Evolutionary conservation across 2,113 vertebrate species (phyloP).

Genomic region (Meles meles): DNA sequence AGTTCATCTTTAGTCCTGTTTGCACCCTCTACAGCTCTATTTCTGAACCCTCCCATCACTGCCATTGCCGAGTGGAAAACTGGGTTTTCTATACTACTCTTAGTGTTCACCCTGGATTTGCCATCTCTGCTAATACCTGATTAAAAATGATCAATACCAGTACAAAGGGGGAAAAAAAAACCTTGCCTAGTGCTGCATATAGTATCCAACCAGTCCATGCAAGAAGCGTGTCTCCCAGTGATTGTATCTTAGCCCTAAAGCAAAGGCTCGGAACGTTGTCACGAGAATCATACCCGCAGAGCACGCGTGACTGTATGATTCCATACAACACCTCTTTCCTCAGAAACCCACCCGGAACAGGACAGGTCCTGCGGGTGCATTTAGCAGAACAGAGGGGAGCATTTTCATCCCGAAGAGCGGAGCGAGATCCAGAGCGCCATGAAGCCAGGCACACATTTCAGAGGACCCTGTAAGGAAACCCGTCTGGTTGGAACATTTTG

Average conservation of each 20-base stretch:
- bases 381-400: neutral
- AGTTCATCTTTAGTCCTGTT: rapidly evolving
- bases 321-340: neutral
- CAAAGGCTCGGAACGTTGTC: neutral
- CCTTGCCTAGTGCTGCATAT: neutral
- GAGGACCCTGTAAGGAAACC: neutral
- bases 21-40: neutral
- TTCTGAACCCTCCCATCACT: neutral
- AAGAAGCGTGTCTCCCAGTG: neutral
- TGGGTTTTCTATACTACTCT: neutral
- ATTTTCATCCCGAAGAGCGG: rapidly evolving
- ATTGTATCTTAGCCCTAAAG: neutral
- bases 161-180: neutral
- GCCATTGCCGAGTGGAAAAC: neutral
- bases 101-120: neutral
- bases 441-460: rapidly evolving
- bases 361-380: rapidly evolving
- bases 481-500: neutral
- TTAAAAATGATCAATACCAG: neutral
- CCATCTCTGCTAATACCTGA: neutral
- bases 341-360: neutral
- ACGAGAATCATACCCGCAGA: neutral
- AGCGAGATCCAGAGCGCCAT: neutral
- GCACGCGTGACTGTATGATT: rapidly evolving
- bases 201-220: neutral